Percentiles rank a stretch among this genome's conserved stretches.
Evolutionary conservation across 2,797 vertebrate genomes (phyloP).

Genomic region (Naso thynnoides): DNA sequence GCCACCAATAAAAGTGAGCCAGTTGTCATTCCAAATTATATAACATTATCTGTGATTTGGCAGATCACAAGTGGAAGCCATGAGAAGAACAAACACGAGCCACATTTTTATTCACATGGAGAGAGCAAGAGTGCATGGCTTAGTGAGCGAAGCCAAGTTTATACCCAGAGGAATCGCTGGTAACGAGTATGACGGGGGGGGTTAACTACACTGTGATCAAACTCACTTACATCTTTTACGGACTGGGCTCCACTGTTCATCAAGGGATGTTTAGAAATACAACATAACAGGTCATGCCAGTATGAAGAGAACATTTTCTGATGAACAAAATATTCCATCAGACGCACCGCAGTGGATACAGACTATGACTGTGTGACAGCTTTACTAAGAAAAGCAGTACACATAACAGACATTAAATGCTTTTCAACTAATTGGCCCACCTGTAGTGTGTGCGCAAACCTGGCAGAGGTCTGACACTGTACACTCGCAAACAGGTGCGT

Average conservation of each 20-base stretch:
- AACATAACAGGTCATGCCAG: constrained; percentile 49
- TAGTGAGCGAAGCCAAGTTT: constrained; percentile 61
- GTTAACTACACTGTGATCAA: constrained; percentile 75
- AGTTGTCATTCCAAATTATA: constrained; percentile 67
- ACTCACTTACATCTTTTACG: constrained; percentile 60
- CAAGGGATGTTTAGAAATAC: constrained; percentile 55
- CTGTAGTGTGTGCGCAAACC: constrained; percentile 9
- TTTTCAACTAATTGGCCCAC: constrained; percentile 30
- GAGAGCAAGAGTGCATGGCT: constrained; percentile 64
- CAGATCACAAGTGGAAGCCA: constrained; percentile 67
- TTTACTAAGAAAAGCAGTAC: constrained; percentile 3
- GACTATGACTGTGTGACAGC: constrained; percentile 18
- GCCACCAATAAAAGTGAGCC: constrained; percentile 45
- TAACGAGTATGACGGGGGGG: constrained; percentile 61
- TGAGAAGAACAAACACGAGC: constrained; percentile 68
- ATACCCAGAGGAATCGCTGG: constrained; percentile 70
- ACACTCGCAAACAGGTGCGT: constrained; percentile 14
- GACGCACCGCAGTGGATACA: constrained; percentile 13
- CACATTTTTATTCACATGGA: constrained; percentile 65
- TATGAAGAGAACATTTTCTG: constrained; percentile 21
- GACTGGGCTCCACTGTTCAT: constrained; percentile 42
- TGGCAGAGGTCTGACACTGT: constrained; percentile 7
- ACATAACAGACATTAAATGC: constrained; percentile 3
- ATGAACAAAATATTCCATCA: constrained; percentile 43
- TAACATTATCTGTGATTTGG: constrained; percentile 62